Evolutionary conservation across 30 jellyfish, hydroid and myxozoan genomes (phyloP), one percentile per base, ranked within the genome.

Genomic region (Nemopilema nomurai): DNA sequence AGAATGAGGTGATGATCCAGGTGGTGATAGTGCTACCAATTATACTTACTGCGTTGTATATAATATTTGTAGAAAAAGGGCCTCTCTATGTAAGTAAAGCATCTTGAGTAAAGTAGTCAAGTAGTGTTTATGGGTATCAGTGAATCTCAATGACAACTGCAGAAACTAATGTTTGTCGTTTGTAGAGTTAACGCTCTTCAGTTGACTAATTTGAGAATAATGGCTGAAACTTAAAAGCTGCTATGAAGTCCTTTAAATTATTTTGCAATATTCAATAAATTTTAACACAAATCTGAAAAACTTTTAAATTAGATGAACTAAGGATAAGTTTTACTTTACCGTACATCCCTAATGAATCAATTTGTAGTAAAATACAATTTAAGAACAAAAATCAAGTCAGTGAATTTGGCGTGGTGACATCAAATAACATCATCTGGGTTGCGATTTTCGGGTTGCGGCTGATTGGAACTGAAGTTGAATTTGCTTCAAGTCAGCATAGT

Each of bases 31-130:
- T 83, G 4, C 22, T 83, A 0, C 92, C 92, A 0, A 25, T 83
- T 13, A 28, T 83, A 0, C 41, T 83, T 4, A 83, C 92, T 0
- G 79, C 92, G 65, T 51, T 83, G 77, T 83, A 83, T 83, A 83
- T 83, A 0, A 29, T 83, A 33, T 83, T 71, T 51, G 67, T 83
- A 17, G 92, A 83, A 63, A 30, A 74, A 73, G 87, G 87, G 32
- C 78, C 49, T 20, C 70, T 81, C 51, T n/a, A 66, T 13, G 23
- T 63, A 18, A 33, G 49, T 0, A 9, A 25, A 49, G 32, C 4
- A 28, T 67, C 22, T 21, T 1, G 22, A n/a, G n/a, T n/a, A n/a
- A n/a, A n/a, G n/a, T n/a, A n/a, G n/a, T n/a, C n/a, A n/a, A n/a
- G n/a, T n/a, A n/a, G n/a, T n/a, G n/a, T n/a, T n/a, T n/a, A n/a